These are phyloP conservation scores for Microcebus griseorufus DNA, from an alignment of 2,113 vertebrate genomes.

Conservation along the genomic window DNA sequence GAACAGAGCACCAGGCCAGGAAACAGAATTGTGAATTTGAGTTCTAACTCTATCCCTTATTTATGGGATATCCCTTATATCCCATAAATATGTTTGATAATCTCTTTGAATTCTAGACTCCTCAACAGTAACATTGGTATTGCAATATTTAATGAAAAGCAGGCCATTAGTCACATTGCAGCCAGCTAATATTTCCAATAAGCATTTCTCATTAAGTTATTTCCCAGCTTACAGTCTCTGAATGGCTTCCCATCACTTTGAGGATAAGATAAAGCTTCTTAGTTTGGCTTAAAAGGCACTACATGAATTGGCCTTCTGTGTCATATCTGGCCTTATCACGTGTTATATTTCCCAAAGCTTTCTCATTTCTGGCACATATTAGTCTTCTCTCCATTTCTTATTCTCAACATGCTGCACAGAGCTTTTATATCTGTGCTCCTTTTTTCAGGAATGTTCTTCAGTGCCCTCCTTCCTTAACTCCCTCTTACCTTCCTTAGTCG, in stretches of 20 bases:
- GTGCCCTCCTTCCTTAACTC: neutral
- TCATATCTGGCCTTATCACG: neutral
- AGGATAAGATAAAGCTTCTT: neutral
- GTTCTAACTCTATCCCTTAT: neutral
- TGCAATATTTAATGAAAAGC: constrained; percentile 27
- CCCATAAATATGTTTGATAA: neutral
- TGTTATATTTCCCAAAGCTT: neutral
- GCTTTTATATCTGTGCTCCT: neutral
- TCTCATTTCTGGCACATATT: neutral
- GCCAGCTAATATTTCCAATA: neutral
- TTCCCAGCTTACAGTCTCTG: neutral
- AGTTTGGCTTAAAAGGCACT: neutral
- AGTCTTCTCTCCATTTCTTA: neutral
- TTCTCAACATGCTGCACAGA: neutral
- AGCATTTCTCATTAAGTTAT: neutral
- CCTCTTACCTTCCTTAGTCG: neutral
- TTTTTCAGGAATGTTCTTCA: neutral
- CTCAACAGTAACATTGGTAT: neutral
- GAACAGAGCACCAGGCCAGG: neutral
- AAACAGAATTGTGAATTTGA: neutral
- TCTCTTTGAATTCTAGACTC: constrained; percentile 1
- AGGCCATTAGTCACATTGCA: neutral
- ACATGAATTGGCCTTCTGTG: neutral
- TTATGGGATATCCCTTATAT: too few relatives aligned
- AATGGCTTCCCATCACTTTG: neutral